These are phyloP conservation scores for Epinotia bilunana DNA, from an alignment of 2,888 invertebrate species.

Conservation along the genomic window DNA sequence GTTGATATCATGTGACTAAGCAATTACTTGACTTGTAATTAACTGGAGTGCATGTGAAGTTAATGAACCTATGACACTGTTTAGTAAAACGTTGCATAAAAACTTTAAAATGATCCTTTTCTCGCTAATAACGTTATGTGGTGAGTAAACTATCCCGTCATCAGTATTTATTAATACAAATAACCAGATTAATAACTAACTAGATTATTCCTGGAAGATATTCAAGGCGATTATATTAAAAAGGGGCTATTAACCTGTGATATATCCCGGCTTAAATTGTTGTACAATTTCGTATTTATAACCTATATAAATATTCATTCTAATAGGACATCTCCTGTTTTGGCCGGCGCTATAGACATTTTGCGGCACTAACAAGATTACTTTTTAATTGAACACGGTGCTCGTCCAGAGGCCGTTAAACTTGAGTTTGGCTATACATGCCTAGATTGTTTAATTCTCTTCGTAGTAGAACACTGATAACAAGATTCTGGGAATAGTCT, in stretches of 20 bases:
- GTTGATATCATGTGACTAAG: slow-evolving; percentile 33
- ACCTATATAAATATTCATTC: too few relatives aligned
- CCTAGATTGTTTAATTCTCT: too few relatives aligned
- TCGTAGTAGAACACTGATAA: too few relatives aligned
- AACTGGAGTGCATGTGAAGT: slow-evolving; percentile 51
- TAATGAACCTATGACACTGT: slow-evolving; percentile 36
- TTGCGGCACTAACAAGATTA: not conserved
- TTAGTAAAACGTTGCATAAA: slow-evolving; percentile 57
- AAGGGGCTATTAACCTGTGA: not conserved
- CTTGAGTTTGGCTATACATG: too few relatives aligned
- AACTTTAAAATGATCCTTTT: slow-evolving; percentile 73
- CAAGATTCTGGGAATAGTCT: too few relatives aligned
- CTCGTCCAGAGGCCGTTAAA: not conserved
- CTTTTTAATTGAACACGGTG: slow-evolving; percentile 3
- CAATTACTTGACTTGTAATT: slow-evolving; percentile 38
- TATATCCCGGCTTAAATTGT: too few relatives aligned
- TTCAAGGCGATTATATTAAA: not conserved
- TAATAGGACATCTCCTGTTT: too few relatives aligned
- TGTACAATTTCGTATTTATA: too few relatives aligned
- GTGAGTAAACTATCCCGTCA: slow-evolving; percentile 60
- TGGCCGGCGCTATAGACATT: not conserved
- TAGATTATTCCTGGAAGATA: not conserved
- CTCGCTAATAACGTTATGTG: slow-evolving; percentile 71
- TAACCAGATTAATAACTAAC: not conserved
- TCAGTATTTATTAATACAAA: not conserved